Conservation (phyloP, 2,888 invertebrate genomes). For the Trichogramma dendrolimi region DNA sequence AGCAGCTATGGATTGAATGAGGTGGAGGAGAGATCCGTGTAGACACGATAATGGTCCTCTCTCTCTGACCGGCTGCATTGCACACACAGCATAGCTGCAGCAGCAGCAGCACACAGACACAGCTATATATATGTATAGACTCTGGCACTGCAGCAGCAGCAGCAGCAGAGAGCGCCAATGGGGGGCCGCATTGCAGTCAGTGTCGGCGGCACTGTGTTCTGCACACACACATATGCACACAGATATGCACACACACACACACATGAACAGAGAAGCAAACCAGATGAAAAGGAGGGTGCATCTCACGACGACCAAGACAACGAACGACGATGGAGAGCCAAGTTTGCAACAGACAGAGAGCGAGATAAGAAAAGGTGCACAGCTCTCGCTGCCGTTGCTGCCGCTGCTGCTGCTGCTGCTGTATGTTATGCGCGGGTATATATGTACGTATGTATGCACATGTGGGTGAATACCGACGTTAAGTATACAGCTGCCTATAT, state of each 20-base stretch:
- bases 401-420: not conserved
- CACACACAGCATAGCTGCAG: no score
- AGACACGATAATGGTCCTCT: no score
- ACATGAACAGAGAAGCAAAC: not conserved
- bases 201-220: not conserved
- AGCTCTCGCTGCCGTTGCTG: not conserved
- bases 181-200: no score
- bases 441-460: constrained; percentile 1
- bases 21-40: no score
- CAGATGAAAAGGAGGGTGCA: not conserved
- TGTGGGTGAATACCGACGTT: not conserved
- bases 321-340: no score
- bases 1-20: no score
- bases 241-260: not conserved
- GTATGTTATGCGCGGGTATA: not conserved
- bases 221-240: no score
- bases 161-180: no score
- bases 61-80: no score
- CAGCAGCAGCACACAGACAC: no score
- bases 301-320: not conserved
- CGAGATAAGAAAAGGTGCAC: constrained; percentile 1
- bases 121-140: no score
- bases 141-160: no score
- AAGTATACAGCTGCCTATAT: not conserved
- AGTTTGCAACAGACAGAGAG: not conserved